Evolutionary conservation across 2,113 vertebrate species (phyloP).

Genomic region (Struthio camelus): DNA sequence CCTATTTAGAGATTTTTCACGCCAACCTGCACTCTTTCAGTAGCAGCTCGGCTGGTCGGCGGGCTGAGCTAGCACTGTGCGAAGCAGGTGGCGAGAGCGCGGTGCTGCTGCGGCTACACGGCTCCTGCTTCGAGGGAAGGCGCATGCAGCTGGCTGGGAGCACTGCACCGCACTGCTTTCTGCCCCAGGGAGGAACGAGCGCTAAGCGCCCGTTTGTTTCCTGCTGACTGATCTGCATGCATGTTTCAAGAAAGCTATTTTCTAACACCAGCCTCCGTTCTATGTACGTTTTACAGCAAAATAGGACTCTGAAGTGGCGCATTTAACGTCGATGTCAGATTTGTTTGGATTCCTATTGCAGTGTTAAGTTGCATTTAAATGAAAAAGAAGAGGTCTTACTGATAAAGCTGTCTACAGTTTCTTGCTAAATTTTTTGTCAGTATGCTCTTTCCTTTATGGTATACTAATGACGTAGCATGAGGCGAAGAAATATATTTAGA

Average conservation of each 20-base stretch:
- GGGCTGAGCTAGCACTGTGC: not conserved
- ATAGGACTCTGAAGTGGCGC: not conserved
- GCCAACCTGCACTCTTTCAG: not conserved
- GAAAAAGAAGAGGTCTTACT: not conserved
- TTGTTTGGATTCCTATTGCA: not conserved
- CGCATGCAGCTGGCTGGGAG: not conserved
- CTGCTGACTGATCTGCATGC: fast-evolving
- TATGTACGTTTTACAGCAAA: not conserved
- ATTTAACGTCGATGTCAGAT: not conserved
- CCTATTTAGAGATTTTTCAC: not conserved
- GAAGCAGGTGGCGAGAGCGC: not conserved
- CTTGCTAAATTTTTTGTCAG: not conserved
- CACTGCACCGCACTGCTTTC: not conserved
- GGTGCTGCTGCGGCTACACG: fast-evolving
- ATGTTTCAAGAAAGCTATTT: not conserved
- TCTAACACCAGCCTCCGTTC: not conserved
- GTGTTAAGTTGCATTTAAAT: not conserved
- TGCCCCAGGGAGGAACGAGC: not conserved
- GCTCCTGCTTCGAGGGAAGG: not conserved
- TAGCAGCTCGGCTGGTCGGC: not conserved
- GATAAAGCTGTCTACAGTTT: not conserved
- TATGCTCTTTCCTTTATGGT: not conserved
- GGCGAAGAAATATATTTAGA: not conserved
- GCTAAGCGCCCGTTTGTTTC: fast-evolving
- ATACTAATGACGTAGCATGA: not conserved